Evolutionary conservation across 2,888 invertebrate genomes (phyloP).

Genomic region (Epiblema foenella): DNA sequence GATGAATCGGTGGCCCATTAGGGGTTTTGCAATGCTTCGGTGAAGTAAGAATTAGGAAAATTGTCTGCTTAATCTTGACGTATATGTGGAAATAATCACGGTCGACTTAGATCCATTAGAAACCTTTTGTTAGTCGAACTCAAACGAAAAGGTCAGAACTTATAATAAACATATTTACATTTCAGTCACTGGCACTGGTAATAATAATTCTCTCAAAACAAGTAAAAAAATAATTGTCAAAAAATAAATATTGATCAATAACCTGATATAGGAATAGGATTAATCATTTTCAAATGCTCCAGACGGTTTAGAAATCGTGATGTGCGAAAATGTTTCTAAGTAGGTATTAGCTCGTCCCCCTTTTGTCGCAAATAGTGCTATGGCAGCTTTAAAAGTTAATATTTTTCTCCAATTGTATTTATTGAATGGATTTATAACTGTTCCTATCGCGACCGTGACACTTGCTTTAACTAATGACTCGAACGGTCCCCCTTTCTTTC

Average conservation of each 20-base stretch:
- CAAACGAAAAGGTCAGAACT: background rate
- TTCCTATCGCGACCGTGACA: conserved; percentile 52
- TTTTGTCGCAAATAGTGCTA: conserved; percentile 25
- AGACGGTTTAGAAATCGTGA: conserved; percentile 17
- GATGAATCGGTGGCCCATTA: conserved; percentile 37
- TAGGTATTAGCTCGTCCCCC: conserved; percentile 18
- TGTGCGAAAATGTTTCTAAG: conserved; percentile 17
- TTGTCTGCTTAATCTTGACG: conserved; percentile 6
- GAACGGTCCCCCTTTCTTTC: conserved; percentile 55
- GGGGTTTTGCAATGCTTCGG: conserved; percentile 31
- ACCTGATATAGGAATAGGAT: background rate
- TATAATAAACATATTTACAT: background rate
- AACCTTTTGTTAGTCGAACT: conserved; percentile 1
- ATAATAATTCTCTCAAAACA: too few species aligned
- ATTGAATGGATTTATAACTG: conserved; percentile 43
- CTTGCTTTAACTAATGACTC: conserved; percentile 51
- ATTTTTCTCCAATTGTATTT: conserved; percentile 42
- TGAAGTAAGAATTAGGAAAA: conserved; percentile 21
- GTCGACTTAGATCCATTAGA: background rate
- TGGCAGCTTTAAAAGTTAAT: conserved; percentile 25
- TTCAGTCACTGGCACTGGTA: too few species aligned
- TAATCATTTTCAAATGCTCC: conserved; percentile 12
- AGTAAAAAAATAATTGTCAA: too few species aligned
- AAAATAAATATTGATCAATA: too few species aligned
- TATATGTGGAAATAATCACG: conserved; percentile 7